Percentiles rank a stretch among this genome's conserved stretches.
phyloP scores from a whole-genome alignment of 1,140 invertebrate species.

The Babylonia areolata region DNA sequence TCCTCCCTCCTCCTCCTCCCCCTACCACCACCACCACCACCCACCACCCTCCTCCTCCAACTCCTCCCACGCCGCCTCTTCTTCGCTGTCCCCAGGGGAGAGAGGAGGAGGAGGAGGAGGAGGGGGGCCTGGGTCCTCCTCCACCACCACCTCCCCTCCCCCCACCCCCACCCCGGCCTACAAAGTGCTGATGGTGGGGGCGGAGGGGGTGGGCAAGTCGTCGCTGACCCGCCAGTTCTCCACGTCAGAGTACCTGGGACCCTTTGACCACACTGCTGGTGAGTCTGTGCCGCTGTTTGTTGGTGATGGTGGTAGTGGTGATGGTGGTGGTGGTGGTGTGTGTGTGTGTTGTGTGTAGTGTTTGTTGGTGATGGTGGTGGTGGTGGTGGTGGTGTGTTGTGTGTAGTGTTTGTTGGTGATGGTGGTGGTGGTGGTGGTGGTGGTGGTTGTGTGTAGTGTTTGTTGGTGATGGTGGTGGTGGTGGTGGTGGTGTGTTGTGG shows the following conservation, averaged over 20 bases:
- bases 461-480: no score
- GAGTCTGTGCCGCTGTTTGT: neutral
- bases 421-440: no score
- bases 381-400: no score
- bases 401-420: no score
- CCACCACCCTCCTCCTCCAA: neutral
- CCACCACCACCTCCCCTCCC: no score
- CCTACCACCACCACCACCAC: neutral
- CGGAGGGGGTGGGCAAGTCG: constrained; percentile 91
- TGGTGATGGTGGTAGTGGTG: no score
- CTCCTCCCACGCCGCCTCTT: neutral
- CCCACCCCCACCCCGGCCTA: constrained; percentile 61
- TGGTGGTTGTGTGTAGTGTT: no score
- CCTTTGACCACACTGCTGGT: constrained; percentile 83
- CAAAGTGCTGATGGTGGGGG: constrained; percentile 90
- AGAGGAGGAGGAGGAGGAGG: neutral
- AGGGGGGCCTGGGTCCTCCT: no score
- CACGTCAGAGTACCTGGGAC: constrained; percentile 95
- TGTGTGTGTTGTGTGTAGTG: no score
- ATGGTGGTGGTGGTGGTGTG: no score
- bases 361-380: neutral
- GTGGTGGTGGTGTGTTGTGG: no score
- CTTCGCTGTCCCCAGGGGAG: neutral
- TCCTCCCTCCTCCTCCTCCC: neutral
- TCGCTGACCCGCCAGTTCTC: constrained; percentile 93